Evolutionary conservation across 2,797 vertebrate genomes (phyloP), one percentile per base, ranked within the genome.

Genomic region (Moxostoma hubbsi): DNA sequence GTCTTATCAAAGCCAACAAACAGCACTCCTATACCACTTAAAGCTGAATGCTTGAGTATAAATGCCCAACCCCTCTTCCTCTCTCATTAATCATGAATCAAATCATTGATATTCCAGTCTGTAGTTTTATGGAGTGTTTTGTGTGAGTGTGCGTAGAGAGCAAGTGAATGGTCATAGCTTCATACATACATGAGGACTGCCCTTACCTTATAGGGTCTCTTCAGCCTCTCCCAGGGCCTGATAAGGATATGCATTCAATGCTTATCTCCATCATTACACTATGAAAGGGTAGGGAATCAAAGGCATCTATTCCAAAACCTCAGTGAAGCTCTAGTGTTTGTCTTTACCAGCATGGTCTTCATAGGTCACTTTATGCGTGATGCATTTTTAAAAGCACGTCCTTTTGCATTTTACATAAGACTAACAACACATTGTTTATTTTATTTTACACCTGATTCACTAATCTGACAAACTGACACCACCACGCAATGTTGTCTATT

Each of bases 31-130:
- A 57, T 74, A 5, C 36, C 36, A 36, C 36, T 70, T 51, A 66
- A 71, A 11, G 11, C 64, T 16, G 62, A 72, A 77, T 59, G 36
- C 47, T 61, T 61, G 53, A 69, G 12, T 58, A 69, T 62, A 82
- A 66, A 11, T 58, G 54, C 45, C 62, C 59, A 62, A 45, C 69
- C 62, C 53, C 15, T 43, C 7, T 46, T 8, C 18, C 9, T 47
- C 43, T 16, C 65, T 64, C 50, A 61, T 12, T 59, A 79, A 79
- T 83, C 81, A 91, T 89, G 88, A 92, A 92, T 90, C 91, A 92
- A 92, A 93, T 36, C 36, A 36, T 36, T 88, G 89, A 91, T 92
- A 89, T 90, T 87, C 87, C 83, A 86, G 81, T 89, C 9, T 82
- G 88, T 83, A 75, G 85, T 81, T 86, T 70, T 66, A 62, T 55